Evolutionary conservation across 2,113 vertebrate species (phyloP), one percentile per base, ranked within the genome.

Genomic region (Oncorhynchus kisutch): DNA sequence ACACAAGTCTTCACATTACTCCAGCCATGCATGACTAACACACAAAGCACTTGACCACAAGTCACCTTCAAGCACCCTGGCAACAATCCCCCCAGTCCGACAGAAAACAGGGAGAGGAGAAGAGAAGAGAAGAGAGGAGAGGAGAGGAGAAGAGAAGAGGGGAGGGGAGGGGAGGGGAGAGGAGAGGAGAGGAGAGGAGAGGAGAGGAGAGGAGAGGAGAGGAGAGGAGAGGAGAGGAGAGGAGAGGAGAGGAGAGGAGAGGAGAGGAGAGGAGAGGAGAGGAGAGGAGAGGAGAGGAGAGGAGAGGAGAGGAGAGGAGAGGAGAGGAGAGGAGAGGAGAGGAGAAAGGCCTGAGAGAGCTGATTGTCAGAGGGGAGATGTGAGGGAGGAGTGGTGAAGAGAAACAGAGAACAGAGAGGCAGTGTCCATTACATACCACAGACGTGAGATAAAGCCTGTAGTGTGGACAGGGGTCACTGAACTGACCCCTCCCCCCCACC

Each of bases 11-110:
- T 29, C 72, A 73, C 31, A 48, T 66, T 66, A 66, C 11, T 25
- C 12, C 5, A 67, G 67, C 73, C 72, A 73, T 73, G 27, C 78
- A 84, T 88, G 83, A 85, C 80, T 78, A 71, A 74, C 77, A 66
- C 70, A 71, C 78, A 74, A 81, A 85, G 67, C 62, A 82, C 70
- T 79, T 81, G 71, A 82, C 60, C 72, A 72, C 83, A 82, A 78
- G 73, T 80, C 73, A 78, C 69, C 68, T 78, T 49, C 72, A 82
- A 71, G 34, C 66, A 69, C 16, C 74, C 54, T 72, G 54, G 51
- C 68, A 39, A 54, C 34, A 79, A 67, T 72, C 65, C 1, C 29
- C 29, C 29, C 4, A 31, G 5, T 31, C 29, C 64, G 22, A 12
- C 0, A 13, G 48, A 51, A 11, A 27, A 27, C 25, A 27, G 25